Evolutionary conservation across 2,797 vertebrate species (phyloP).

Genomic region (Leucoraja ocellata): DNA sequence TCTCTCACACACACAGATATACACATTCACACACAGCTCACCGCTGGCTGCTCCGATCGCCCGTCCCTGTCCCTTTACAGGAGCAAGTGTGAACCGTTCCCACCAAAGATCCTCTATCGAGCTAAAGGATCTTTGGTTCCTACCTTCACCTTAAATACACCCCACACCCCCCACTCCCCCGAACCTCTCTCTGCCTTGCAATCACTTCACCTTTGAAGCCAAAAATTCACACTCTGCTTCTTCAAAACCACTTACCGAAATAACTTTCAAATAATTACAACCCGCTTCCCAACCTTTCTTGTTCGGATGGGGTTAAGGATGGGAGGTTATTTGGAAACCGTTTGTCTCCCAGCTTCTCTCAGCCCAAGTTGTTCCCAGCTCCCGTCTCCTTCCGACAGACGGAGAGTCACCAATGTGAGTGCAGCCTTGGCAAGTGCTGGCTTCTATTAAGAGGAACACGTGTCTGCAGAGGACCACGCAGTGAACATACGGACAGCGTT

Average conservation of each 20-base stretch:
- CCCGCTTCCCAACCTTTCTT: not conserved
- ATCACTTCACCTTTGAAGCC: not conserved
- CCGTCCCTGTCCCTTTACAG: too few species aligned
- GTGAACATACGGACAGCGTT: not conserved
- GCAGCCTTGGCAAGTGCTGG: not conserved
- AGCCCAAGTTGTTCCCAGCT: not conserved
- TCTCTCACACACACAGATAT: not conserved
- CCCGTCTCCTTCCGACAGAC: not conserved
- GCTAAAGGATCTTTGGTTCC: too few species aligned
- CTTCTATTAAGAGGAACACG: not conserved
- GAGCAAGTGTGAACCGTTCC: not conserved
- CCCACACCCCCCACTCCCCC: not conserved
- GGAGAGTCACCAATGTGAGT: not conserved
- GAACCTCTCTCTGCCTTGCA: not conserved
- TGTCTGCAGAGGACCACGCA: not conserved
- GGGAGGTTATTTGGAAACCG: not conserved
- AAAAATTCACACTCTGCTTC: not conserved
- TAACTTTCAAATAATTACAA: not conserved
- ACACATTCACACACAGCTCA: not conserved
- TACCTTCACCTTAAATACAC: not conserved
- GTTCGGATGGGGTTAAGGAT: not conserved
- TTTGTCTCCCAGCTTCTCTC: not conserved
- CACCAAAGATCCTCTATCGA: not conserved
- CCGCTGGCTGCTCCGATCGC: not conserved
- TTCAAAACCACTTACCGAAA: not conserved